These are phyloP conservation scores for Gymnocypris eckloni DNA, from an alignment of 2,797 vertebrate species.

Conservation along the genomic window DNA sequence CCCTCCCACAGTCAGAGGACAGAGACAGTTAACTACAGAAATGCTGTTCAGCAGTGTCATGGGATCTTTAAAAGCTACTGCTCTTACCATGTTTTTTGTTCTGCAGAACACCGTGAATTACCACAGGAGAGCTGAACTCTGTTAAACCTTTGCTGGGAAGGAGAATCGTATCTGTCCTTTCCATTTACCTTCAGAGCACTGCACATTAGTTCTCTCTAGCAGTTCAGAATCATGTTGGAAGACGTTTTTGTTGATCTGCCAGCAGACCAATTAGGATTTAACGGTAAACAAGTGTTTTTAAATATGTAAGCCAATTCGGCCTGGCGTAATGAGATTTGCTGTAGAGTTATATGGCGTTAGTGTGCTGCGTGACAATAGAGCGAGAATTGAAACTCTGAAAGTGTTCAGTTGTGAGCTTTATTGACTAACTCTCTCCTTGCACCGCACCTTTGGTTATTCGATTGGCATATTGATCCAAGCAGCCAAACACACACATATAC, in stretches of 20 bases:
- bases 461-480: constrained; percentile 44
- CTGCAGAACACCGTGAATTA: neutral
- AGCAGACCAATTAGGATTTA: constrained; percentile 33
- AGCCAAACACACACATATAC: constrained; percentile 2
- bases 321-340: constrained; percentile 5
- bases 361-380: neutral
- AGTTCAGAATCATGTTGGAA: neutral
- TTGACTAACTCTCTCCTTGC: constrained; percentile 29
- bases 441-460: constrained; percentile 3
- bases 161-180: neutral
- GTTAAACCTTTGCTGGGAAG: constrained; percentile 3
- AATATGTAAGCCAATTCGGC: constrained; percentile 17
- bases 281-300: constrained; percentile 16
- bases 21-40: neutral
- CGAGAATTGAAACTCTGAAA: constrained; percentile 9
- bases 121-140: constrained; percentile 1
- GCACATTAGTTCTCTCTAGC: neutral
- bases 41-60: neutral
- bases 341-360: neutral
- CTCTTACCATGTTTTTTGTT: constrained; percentile 15
- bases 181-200: neutral
- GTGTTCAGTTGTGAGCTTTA: constrained; percentile 21
- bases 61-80: constrained; percentile 20
- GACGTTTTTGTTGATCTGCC: constrained; percentile 33
- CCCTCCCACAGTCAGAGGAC: neutral